A percentile compares a stretch with the other conserved stretches of the same genome.
phyloP scores from a whole-genome alignment of 2,797 vertebrate genomes.

The Meda fulgida region DNA sequence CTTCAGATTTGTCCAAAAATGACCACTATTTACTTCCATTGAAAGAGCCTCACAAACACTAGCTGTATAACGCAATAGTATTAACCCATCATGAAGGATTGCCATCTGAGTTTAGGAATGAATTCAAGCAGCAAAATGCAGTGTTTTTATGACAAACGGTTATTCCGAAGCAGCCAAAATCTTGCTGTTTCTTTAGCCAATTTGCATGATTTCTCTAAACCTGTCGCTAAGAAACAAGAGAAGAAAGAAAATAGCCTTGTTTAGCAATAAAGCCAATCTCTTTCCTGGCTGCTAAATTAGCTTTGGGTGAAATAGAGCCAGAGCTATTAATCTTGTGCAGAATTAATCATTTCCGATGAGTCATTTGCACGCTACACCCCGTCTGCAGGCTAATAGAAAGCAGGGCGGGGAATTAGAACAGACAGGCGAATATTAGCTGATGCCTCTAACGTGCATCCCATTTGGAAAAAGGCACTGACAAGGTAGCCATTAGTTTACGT shows the following conservation, averaged over 20 bases:
- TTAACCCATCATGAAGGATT: background rate
- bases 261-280: conserved; percentile 48
- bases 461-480: background rate
- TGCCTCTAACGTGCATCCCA: conserved; percentile 12
- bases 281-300: conserved; percentile 50
- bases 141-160: conserved; percentile 19
- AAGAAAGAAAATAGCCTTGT: conserved; percentile 42
- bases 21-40: background rate
- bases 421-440: conserved; percentile 40
- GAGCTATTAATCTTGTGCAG: conserved; percentile 55
- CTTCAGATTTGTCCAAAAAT: background rate
- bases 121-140: background rate
- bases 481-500: conserved; percentile 12
- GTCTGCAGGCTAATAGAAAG: conserved; percentile 48
- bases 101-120: conserved; percentile 1
- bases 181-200: conserved; percentile 30
- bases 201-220: conserved; percentile 24
- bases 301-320: conserved; percentile 55
- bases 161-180: conserved; percentile 4
- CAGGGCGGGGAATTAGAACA: conserved; percentile 51
- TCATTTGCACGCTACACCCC: conserved; percentile 51
- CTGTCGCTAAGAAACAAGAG: conserved; percentile 55
- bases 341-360: conserved; percentile 57
- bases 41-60: background rate
- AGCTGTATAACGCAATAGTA: background rate